phyloP scores from a whole-genome alignment of 1,140 invertebrate species.

The Temnothorax curvispinosus region DNA sequence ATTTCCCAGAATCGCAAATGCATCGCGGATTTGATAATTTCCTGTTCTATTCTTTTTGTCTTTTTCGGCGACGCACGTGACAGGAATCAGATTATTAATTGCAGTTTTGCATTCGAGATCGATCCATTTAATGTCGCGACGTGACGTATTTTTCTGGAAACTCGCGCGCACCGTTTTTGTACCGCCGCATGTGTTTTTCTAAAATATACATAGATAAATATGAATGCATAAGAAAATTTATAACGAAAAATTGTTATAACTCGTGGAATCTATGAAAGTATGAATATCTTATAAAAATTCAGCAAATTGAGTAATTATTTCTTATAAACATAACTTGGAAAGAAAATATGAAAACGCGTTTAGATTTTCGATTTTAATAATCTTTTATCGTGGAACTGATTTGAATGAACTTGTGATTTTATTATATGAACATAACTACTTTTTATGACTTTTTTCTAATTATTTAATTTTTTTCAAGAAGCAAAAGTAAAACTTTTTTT shows the following conservation, averaged over 20 bases:
- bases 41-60: constrained; percentile 50
- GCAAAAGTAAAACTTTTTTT: neutral
- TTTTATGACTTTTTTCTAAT: neutral
- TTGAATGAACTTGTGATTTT: neutral
- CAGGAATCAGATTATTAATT: constrained; percentile 57
- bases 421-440: neutral
- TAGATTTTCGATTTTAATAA: neutral
- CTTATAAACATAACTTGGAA: neutral
- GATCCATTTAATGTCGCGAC: constrained; percentile 18
- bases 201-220: constrained; percentile 2
- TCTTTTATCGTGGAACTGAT: neutral
- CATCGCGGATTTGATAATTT: constrained; percentile 60
- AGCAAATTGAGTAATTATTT: neutral
- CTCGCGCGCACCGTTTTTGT: neutral
- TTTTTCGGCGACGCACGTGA: constrained; percentile 50
- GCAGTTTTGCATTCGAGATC: constrained; percentile 50
- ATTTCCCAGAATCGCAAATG: constrained; percentile 56
- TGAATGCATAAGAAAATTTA: neutral
- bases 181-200: neutral
- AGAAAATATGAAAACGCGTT: neutral
- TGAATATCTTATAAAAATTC: neutral
- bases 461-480: neutral
- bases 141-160: constrained; percentile 28
- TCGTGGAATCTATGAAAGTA: neutral
- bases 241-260: neutral